Base-by-base conservation (phyloP, 2,888 invertebrate species). In the Eupeodes latifasciatus region DNA sequence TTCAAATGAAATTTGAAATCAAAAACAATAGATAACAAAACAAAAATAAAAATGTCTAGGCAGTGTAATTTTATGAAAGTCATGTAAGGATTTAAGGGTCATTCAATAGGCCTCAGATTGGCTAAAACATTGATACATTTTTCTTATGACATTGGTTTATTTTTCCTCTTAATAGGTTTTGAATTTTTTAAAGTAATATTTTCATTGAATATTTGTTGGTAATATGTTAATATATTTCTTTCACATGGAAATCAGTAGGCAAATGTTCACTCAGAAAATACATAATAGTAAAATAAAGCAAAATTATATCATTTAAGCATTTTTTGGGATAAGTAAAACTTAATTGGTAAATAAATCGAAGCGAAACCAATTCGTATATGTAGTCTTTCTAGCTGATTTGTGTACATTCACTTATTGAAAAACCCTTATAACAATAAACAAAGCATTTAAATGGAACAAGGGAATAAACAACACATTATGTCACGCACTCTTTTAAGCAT, bases 1-100 rank as follows among this genome's bases (percentile, higher is more conserved):
- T 14, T 4, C 27, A 78, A 78, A 85, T 89, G 61, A 72, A 77
- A 81, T 84, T 85, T 88, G 78, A 81, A 82, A 78, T 80, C 75
- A 78, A 64, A 51, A 67, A 75, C 27, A 67, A 61, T 40, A 51
- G 3, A 6, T 6, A 9, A 81, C 61, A 16, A 16, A 40, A 75
- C 71, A 72, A 76, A 57, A 59, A 76, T 53, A 69, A 69, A 76
- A 81, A 79, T 81, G 64, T 84, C 76, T 67, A 80, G 84, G 84
- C 84, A 83, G 74, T 87, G 76, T 76, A 55, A 74, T 55, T 72
- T 72, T 71, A 76, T 83, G 79, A 83, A 76, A 80, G n/a, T 57
- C 47, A 87, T 83, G 83, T 84, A 14, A 59, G 34, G 5, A 59
- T 27, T 27, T 4, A 14, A 59, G 59, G 14, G 34, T 36, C 14